Percentiles rank a stretch among this genome's conserved stretches.
Evolutionary conservation across 2,888 invertebrate species (phyloP).

Genomic region (Callinectes sapidus): DNA sequence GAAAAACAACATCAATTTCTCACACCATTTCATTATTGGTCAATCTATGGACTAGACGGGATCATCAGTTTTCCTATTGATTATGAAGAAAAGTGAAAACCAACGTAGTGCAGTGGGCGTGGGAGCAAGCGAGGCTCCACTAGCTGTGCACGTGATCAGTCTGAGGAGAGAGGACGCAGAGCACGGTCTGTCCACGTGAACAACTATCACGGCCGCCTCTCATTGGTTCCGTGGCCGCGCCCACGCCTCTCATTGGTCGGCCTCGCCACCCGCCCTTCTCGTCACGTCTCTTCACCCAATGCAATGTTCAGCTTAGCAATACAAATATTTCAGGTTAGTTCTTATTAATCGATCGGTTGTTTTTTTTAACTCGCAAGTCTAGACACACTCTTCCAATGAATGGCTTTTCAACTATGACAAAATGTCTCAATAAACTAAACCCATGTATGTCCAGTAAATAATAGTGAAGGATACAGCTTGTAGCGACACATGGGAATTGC

Average conservation of each 20-base stretch:
- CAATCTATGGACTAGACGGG: neutral
- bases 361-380: neutral
- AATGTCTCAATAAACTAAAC: neutral
- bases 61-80: neutral
- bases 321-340: neutral
- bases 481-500: neutral
- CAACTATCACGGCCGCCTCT: constrained; percentile 75
- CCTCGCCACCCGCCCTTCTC: constrained; percentile 74
- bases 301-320: neutral
- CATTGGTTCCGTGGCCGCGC: constrained; percentile 85
- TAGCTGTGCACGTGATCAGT: constrained; percentile 69
- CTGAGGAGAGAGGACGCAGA: constrained; percentile 34
- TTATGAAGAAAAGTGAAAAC: neutral
- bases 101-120: neutral
- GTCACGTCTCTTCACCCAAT: constrained; percentile 15
- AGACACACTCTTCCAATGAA: neutral
- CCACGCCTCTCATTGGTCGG: constrained; percentile 82
- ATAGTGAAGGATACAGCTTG: neutral
- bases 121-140: neutral
- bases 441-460: neutral
- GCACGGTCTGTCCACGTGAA: constrained; percentile 71
- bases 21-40: constrained; percentile 29
- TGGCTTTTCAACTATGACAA: neutral
- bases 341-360: neutral
- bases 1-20: constrained; percentile 40